Percentiles rank a stretch among this genome's conserved stretches.
Evolutionary conservation across 2,888 invertebrate species (phyloP).

Genomic region (Xestia ashworthii): DNA sequence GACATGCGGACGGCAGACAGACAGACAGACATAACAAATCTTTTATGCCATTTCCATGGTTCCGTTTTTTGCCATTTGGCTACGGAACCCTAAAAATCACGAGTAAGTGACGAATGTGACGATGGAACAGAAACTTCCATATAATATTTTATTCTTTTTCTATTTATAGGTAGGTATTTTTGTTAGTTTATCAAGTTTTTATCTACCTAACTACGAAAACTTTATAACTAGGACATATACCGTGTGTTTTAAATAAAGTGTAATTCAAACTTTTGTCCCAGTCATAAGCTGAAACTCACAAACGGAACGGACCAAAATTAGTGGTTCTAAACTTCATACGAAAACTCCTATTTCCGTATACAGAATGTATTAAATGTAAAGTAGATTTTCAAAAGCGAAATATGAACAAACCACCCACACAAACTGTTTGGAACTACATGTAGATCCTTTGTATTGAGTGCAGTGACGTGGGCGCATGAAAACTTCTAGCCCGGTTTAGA

Average conservation of each 20-base stretch:
- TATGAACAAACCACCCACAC: background rate
- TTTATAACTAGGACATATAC: background rate
- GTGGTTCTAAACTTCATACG: constrained; percentile 1
- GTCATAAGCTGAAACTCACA: background rate
- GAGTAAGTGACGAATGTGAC: no score
- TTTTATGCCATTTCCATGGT: no score
- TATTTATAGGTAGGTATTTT: background rate
- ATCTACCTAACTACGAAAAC: background rate
- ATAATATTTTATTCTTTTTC: no score
- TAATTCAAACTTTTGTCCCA: background rate
- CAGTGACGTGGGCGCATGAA: constrained; percentile 23
- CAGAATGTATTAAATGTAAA: constrained; percentile 10
- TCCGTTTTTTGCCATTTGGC: no score
- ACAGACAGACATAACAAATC: no score
- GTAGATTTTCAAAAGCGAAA: constrained; percentile 13
- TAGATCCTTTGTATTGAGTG: constrained; percentile 26
- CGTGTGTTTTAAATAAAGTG: background rate
- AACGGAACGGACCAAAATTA: constrained; percentile 4
- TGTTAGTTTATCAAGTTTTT: background rate
- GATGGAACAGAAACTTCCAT: background rate
- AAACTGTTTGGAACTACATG: constrained; percentile 3
- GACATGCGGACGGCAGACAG: no score
- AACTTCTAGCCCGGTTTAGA: constrained; percentile 27
- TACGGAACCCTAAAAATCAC: no score
- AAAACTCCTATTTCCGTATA: background rate